Conservation (phyloP, 2,888 invertebrate genomes). For the Nemurella pictetii region DNA sequence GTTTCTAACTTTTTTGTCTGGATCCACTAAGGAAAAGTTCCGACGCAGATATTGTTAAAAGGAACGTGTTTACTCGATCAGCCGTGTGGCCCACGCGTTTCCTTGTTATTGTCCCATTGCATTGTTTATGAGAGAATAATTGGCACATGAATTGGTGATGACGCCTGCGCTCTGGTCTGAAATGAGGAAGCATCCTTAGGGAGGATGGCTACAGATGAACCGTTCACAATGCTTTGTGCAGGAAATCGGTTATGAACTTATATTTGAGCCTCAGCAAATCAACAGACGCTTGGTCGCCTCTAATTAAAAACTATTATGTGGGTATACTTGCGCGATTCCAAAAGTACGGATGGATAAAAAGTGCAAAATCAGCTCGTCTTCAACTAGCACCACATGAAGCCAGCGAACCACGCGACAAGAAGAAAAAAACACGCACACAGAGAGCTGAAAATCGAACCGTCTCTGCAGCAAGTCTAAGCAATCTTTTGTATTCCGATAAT, state of each 20-base stretch:
- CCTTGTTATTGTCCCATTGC: conserved; percentile 8
- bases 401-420: background rate
- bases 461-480: background rate
- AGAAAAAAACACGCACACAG: background rate
- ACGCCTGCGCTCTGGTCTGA: background rate
- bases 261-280: too few relatives aligned
- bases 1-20: too few relatives aligned
- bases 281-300: too few relatives aligned
- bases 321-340: background rate
- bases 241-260: background rate
- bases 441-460: background rate
- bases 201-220: background rate
- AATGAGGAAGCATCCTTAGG: conserved; percentile 8
- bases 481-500: background rate
- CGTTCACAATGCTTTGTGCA: background rate
- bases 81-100: background rate
- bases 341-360: background rate
- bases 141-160: conserved; percentile 38
- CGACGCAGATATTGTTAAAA: background rate
- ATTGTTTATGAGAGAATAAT: conserved; percentile 41
- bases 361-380: background rate
- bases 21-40: too few relatives aligned
- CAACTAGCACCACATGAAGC: background rate
- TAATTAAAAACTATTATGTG: background rate
- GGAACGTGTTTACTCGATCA: background rate